Conservation (phyloP, 2,888 invertebrate species). For the Cheilosia scutellata region DNA sequence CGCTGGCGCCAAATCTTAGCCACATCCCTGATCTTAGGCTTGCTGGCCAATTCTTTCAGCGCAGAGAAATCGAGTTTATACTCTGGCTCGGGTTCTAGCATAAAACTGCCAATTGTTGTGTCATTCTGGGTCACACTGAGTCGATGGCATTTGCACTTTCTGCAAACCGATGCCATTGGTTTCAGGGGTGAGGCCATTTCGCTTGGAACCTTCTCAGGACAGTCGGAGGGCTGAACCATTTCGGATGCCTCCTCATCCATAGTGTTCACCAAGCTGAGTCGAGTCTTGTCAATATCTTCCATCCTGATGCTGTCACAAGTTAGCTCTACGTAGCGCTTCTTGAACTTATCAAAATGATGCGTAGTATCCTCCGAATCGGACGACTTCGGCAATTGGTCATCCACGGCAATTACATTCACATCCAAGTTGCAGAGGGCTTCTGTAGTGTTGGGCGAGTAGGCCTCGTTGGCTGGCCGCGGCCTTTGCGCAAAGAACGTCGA, state of each 20-base stretch:
- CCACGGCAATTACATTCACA: conserved; percentile 17
- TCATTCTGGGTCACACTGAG: conserved; percentile 52
- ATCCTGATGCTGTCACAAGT: conserved; percentile 46
- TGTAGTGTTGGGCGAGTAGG: conserved; percentile 44
- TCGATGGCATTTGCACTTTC: conserved; percentile 51
- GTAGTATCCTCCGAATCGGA: conserved; percentile 53
- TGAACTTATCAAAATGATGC: conserved; percentile 54
- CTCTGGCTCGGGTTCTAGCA: conserved; percentile 47
- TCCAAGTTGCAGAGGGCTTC: conserved; percentile 43
- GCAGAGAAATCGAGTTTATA: conserved; percentile 40
- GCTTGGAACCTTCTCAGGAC: not conserved
- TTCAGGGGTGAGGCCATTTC: not conserved
- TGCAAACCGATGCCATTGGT: conserved; percentile 50
- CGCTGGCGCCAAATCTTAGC: conserved; percentile 52
- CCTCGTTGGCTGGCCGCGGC: not conserved
- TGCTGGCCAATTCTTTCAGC: conserved; percentile 22
- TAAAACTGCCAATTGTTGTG: conserved; percentile 60
- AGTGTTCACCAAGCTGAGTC: conserved; percentile 61
- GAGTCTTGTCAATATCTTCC: conserved; percentile 60
- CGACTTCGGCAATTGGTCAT: conserved; percentile 27
- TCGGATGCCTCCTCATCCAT: conserved; percentile 61
- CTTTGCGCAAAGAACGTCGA: conserved; percentile 60
- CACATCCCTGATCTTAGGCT: conserved; percentile 43
- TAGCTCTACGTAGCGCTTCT: conserved; percentile 59
- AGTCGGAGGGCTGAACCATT: not conserved